Evolutionary conservation across 2,888 invertebrate genomes (phyloP).

Genomic region (Spilarctia lutea): DNA sequence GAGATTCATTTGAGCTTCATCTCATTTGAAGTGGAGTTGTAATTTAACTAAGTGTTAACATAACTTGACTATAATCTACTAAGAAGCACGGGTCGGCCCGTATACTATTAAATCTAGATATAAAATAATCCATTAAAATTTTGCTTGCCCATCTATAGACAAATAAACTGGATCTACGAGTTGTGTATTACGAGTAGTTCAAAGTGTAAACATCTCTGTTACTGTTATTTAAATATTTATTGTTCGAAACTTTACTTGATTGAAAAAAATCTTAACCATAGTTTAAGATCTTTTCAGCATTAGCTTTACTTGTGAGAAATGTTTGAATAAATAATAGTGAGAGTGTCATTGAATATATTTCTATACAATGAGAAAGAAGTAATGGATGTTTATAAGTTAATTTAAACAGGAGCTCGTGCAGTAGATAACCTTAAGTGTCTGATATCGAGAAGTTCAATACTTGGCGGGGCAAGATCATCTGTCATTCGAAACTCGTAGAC

Average conservation of each 20-base stretch:
- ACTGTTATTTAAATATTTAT: no score
- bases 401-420: slow-evolving; percentile 45
- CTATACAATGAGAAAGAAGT: slow-evolving; percentile 20
- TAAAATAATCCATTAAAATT: neutral
- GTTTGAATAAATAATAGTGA: neutral
- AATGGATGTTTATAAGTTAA: slow-evolving; percentile 25
- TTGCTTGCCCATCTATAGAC: neutral
- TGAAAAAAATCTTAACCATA: neutral
- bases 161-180: neutral
- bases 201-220: no score
- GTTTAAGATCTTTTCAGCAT: no score
- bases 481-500: neutral
- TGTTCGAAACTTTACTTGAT: neutral
- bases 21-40: no score
- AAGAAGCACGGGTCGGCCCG: no score
- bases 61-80: no score
- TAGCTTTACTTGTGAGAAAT: no score
- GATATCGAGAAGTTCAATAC: slow-evolving; percentile 47
- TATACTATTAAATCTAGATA: neutral
- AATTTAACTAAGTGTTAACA: no score
- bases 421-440: slow-evolving; percentile 45
- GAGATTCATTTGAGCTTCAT: no score
- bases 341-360: neutral
- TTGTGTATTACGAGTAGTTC: no score
- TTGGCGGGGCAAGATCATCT: slow-evolving; percentile 44